Evolutionary conservation across 2,888 invertebrate genomes (phyloP).

Genomic region (Zaprionus lineosus): DNA sequence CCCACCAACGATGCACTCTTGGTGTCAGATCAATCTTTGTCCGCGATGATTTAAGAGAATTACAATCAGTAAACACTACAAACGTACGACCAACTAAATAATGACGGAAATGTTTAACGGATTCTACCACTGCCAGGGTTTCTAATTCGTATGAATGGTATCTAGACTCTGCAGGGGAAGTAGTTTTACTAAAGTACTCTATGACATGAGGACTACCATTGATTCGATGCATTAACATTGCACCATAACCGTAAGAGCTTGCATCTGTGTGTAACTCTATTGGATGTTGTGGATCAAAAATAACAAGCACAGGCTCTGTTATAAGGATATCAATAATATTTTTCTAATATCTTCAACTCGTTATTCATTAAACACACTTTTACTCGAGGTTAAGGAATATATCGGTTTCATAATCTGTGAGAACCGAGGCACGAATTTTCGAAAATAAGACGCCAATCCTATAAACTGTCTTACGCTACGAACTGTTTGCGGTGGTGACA

Average conservation of each 20-base stretch:
- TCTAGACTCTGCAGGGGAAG: conserved; percentile 19
- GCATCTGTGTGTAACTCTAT: conserved; percentile 21
- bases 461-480: conserved; percentile 15
- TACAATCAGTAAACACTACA: conserved; percentile 15
- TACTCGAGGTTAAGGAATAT: conserved; percentile 9
- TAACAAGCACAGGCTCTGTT: conserved; percentile 33
- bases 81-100: conserved; percentile 25
- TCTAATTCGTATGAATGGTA: conserved; percentile 21
- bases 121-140: conserved; percentile 38
- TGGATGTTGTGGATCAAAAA: conserved; percentile 33
- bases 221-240: conserved; percentile 15
- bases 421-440: conserved; percentile 17
- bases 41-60: no score
- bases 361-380: conserved; percentile 14
- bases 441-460: conserved; percentile 26
- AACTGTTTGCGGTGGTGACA: conserved; percentile 17
- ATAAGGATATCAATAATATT: conserved; percentile 16
- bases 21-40: no score
- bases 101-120: conserved; percentile 39
- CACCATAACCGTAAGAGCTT: conserved; percentile 12
- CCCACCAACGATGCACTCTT: no score
- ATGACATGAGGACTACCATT: conserved; percentile 5
- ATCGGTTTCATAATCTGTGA: conserved; percentile 20
- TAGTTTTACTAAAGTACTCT: conserved; percentile 34
- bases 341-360: no score